Conservation (phyloP, 2,113 vertebrate species). For the Callipepla californica region DNA sequence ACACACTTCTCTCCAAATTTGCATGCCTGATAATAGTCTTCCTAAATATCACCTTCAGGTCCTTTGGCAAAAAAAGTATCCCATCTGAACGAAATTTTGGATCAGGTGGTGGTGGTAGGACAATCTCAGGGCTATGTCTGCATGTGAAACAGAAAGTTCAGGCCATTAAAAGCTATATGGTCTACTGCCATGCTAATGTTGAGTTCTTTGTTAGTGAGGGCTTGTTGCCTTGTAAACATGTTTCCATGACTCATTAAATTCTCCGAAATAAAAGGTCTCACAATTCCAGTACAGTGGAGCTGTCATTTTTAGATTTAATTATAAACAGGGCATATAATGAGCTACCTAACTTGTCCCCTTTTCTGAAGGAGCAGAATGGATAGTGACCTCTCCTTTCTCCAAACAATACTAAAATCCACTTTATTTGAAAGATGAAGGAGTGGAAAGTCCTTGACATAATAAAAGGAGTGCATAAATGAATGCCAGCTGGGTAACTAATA, state of each 20-base stretch:
- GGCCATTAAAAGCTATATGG: conserved; percentile 57
- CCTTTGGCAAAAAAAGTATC: conserved; percentile 40
- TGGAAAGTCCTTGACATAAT: conserved; percentile 12
- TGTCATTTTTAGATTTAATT: conserved; percentile 62
- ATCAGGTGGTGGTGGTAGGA: conserved; percentile 45
- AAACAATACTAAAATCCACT: not conserved
- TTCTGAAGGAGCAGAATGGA: not conserved
- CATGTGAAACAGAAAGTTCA: conserved; percentile 28
- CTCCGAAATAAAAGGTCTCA: conserved; percentile 37
- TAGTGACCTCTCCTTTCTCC: conserved; percentile 3
- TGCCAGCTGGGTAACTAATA: conserved; percentile 7
- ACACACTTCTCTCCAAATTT: conserved; percentile 54
- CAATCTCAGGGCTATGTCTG: not conserved
- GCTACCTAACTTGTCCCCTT: conserved; percentile 50
- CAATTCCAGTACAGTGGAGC: conserved; percentile 57
- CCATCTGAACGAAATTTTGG: conserved; percentile 27
- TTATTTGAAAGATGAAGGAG: conserved; percentile 31
- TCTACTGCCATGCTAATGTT: conserved; percentile 36
- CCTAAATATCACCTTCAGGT: conserved; percentile 47
- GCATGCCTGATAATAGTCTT: conserved; percentile 57
- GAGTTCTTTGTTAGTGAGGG: conserved; percentile 33
- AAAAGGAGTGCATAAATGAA: conserved; percentile 29
- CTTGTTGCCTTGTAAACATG: conserved; percentile 49
- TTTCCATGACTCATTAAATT: conserved; percentile 70
- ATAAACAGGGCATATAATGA: conserved; percentile 45